Evolutionary conservation across 1,140 invertebrate species (phyloP).

Genomic region (Nixonia krombeini): DNA sequence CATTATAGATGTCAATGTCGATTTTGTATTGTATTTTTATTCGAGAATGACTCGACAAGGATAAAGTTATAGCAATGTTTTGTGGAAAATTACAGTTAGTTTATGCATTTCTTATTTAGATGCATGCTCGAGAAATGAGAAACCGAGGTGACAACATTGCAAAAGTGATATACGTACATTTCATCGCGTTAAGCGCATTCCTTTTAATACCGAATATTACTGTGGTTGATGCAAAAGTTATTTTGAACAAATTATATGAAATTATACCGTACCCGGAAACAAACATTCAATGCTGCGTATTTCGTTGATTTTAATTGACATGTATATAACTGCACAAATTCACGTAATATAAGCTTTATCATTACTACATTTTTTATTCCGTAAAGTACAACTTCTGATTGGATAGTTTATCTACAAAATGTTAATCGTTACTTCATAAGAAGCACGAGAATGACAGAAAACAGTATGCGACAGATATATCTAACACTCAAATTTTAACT

Average conservation of each 20-base stretch:
- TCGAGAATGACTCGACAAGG: no score
- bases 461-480: no score
- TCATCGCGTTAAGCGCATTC: background rate
- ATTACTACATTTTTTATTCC: no score
- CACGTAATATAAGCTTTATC: background rate
- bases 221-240: background rate
- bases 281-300: background rate
- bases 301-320: background rate
- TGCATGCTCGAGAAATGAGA: no score
- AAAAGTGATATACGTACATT: background rate
- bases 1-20: background rate
- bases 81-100: conserved; percentile 1
- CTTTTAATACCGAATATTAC: background rate
- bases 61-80: background rate
- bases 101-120: conserved; percentile 1
- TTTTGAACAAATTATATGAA: background rate
- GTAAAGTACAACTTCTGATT: no score
- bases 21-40: no score
- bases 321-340: background rate
- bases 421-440: no score
- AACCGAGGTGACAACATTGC: background rate
- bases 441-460: no score
- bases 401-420: no score
- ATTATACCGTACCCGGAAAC: conserved; percentile 3
- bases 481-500: no score